Conservation (phyloP, 2,113 vertebrate species). For the Misgurnus mizolepis region DNA sequence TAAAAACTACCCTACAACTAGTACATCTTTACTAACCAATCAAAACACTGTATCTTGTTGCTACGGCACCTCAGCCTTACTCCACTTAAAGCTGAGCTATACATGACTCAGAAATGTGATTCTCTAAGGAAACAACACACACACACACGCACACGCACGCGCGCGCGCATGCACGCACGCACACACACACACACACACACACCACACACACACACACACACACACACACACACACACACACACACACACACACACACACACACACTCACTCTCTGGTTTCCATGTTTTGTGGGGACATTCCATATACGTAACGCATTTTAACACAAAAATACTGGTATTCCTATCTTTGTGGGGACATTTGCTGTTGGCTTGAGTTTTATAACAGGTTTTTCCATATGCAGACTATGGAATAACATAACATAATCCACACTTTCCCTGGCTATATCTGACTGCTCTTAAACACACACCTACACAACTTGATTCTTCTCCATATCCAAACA, state of each 20-base stretch:
- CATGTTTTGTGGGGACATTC: too few relatives aligned
- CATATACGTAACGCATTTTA: too few relatives aligned
- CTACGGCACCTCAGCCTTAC: constrained; percentile 48
- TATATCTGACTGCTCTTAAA: constrained; percentile 30
- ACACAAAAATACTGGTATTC: too few relatives aligned
- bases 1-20: constrained; percentile 43
- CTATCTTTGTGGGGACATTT: not conserved
- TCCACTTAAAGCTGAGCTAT: constrained; percentile 34
- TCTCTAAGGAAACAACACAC: constrained; percentile 19
- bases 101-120: not conserved
- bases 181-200: constrained; percentile 2
- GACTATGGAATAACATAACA: constrained; percentile 37
- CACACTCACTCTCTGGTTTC: too few relatives aligned
- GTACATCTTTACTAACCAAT: constrained; percentile 55
- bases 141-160: not conserved
- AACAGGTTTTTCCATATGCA: constrained; percentile 53
- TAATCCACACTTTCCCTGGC: constrained; percentile 54
- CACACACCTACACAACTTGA: constrained; percentile 25
- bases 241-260: too few relatives aligned
- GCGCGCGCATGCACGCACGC: not conserved
- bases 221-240: too few relatives aligned
- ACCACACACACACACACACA: not conserved
- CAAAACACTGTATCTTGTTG: constrained; percentile 47
- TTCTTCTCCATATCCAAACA: constrained; percentile 19
- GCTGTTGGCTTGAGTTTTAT: constrained; percentile 44